Percentiles rank a stretch among this genome's conserved stretches.
Conservation (phyloP, 64 coral and sea anemone species). For the Montipora capricornis region DNA sequence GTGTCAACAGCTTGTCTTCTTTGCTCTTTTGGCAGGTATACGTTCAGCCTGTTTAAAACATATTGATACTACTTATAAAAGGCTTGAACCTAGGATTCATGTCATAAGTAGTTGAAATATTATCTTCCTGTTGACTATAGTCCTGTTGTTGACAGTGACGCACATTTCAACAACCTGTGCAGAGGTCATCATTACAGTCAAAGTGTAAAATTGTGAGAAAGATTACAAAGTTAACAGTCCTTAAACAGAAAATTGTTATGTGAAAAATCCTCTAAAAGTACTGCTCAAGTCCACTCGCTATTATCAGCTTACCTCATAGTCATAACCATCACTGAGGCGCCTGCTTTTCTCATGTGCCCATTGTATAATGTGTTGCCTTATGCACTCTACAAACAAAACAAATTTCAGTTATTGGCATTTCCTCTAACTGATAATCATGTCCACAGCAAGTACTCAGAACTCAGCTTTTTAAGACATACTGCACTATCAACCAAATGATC, state of each 20-base stretch:
- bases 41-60: too few species aligned
- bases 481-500: too few species aligned
- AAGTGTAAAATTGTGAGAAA: too few species aligned
- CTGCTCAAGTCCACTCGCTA: constrained; percentile 37
- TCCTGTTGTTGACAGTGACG: neutral
- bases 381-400: constrained; percentile 56
- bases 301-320: constrained; percentile 55
- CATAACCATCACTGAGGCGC: constrained; percentile 44
- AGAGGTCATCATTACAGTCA: too few species aligned
- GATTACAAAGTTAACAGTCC: constrained; percentile 5
- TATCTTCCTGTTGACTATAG: neutral
- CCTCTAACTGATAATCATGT: too few species aligned
- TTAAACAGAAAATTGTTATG: too few species aligned
- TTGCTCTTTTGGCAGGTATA: too few species aligned
- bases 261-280: constrained; percentile 12
- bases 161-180: neutral
- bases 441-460: too few species aligned
- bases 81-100: too few species aligned
- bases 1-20: too few species aligned
- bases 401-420: neutral
- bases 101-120: neutral
- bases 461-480: too few species aligned
- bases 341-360: constrained; percentile 60
- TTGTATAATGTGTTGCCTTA: constrained; percentile 48
- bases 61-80: too few species aligned